These are phyloP conservation scores for Meiosimyza decipiens DNA, from an alignment of 2,888 invertebrate genomes.

Conservation along the genomic window DNA sequence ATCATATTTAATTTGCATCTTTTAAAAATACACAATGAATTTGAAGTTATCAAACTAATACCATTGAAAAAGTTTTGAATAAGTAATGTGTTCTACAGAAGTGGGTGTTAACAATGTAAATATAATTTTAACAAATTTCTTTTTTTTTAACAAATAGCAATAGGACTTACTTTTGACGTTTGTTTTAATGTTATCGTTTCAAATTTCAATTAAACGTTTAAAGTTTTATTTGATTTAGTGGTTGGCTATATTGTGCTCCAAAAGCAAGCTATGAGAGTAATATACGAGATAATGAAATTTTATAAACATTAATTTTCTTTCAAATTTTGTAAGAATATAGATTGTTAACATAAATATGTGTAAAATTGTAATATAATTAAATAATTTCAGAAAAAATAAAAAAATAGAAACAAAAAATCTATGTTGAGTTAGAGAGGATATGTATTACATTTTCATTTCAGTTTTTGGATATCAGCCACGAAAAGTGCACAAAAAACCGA, in stretches of 20 bases:
- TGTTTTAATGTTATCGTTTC: slow-evolving; percentile 31
- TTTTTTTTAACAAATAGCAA: slow-evolving; percentile 16
- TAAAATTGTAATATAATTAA: no score
- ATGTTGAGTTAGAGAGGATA: no score
- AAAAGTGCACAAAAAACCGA: no score
- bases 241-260: slow-evolving; percentile 59
- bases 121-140: slow-evolving; percentile 3
- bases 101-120: background rate
- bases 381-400: no score
- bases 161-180: slow-evolving; percentile 33
- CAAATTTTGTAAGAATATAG: background rate
- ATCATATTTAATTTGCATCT: no score
- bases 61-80: background rate
- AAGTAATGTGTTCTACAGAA: background rate
- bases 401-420: no score
- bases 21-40: no score
- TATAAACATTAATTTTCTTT: slow-evolving; percentile 20
- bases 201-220: slow-evolving; percentile 13
- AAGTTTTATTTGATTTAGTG: slow-evolving; percentile 32
- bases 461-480: no score
- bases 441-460: no score
- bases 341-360: background rate
- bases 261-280: slow-evolving; percentile 65
- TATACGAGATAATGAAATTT: slow-evolving; percentile 27
- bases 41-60: background rate